Conservation (phyloP, 92 coral and sea anemone species). For the Porites divaricata region DNA sequence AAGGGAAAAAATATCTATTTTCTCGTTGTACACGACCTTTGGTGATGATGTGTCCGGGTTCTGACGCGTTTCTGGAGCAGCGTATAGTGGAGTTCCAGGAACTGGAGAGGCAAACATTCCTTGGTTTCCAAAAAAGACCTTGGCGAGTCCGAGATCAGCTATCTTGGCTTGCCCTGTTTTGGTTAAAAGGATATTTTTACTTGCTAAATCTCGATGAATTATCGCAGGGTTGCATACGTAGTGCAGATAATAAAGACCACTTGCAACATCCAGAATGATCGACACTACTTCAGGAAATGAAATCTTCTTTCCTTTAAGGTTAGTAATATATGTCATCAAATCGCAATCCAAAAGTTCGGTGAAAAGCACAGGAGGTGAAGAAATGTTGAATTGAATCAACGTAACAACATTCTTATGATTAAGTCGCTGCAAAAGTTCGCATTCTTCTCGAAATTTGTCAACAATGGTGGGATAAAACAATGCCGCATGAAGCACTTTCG, state of each 20-base stretch:
- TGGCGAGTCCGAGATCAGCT: slow-evolving; percentile 60
- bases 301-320: not conserved
- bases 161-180: slow-evolving; percentile 48
- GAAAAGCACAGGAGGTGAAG: slow-evolving; percentile 11
- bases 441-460: not conserved
- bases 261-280: slow-evolving; percentile 54
- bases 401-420: slow-evolving; percentile 9
- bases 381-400: not conserved
- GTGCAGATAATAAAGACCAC: slow-evolving; percentile 47
- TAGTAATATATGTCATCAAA: not conserved
- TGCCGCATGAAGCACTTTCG: not conserved
- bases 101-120: slow-evolving; percentile 29
- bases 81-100: slow-evolving; percentile 55
- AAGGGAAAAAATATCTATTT: slow-evolving; percentile 54
- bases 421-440: slow-evolving; percentile 1
- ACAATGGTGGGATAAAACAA: not conserved
- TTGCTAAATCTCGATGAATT: slow-evolving; percentile 53
- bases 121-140: slow-evolving; percentile 7
- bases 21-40: slow-evolving; percentile 7
- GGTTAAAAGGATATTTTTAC: slow-evolving; percentile 53
- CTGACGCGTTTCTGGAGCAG: slow-evolving; percentile 53
- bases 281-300: slow-evolving; percentile 38
- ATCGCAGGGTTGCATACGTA: slow-evolving; percentile 25
- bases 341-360: slow-evolving; percentile 31
- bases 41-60: not conserved